Conservation (phyloP, 2,113 vertebrate species). For the Alouatta palliata region DNA sequence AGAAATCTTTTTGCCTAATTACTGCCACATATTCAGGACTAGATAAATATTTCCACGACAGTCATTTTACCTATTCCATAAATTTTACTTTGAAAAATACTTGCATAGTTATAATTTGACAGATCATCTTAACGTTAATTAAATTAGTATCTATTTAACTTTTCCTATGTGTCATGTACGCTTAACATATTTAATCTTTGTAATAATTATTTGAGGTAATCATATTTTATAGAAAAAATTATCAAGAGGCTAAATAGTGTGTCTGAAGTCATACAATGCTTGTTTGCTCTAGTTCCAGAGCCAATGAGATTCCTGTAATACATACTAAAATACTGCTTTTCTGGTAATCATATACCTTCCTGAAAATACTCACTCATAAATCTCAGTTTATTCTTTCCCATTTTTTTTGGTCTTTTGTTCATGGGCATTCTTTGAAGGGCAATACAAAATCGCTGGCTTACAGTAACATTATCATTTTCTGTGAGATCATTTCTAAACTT, state of each 20-base stretch:
- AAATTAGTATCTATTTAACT: neutral
- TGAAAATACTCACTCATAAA: neutral
- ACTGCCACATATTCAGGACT: neutral
- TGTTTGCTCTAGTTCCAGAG: neutral
- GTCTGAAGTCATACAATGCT: neutral
- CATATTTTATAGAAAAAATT: neutral
- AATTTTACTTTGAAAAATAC: slow-evolving; percentile 36
- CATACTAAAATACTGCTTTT: neutral
- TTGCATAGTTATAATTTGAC: neutral
- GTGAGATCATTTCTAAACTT: neutral
- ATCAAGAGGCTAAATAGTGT: neutral
- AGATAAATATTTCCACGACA: neutral
- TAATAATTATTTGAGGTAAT: neutral
- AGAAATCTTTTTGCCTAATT: neutral
- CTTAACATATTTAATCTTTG: neutral
- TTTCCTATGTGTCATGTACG: neutral
- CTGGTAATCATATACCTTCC: neutral
- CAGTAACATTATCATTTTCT: neutral
- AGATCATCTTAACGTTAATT: neutral
- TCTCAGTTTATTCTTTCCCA: neutral
- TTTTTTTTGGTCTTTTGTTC: neutral
- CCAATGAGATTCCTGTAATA: neutral
- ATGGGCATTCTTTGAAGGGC: neutral
- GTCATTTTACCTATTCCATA: neutral
- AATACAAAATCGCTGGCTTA: neutral